phyloP scores from a whole-genome alignment of 2,797 vertebrate species.

The Eulemur albifrons region DNA sequence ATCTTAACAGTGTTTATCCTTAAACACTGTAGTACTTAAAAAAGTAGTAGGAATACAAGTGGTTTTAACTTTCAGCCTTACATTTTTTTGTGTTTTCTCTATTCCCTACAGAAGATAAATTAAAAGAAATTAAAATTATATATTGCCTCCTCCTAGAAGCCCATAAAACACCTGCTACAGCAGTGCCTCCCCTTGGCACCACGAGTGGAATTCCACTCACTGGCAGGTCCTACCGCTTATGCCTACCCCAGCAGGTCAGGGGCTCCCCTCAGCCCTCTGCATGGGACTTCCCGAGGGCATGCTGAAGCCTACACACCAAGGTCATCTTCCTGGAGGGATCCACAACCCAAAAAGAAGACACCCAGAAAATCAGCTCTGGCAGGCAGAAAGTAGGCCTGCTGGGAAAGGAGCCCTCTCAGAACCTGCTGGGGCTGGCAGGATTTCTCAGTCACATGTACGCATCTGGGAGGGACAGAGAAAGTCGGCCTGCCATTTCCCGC shows the following conservation, averaged over 20 bases:
- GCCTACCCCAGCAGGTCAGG: not conserved
- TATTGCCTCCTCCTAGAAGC: not conserved
- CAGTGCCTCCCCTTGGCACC: not conserved
- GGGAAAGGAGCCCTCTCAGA: not conserved
- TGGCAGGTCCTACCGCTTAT: not conserved
- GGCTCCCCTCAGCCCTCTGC: not conserved
- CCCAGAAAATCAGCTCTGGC: not conserved
- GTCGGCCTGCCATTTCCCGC: not conserved
- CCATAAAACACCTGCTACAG: not conserved
- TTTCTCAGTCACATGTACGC: not conserved
- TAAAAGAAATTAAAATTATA: not conserved
- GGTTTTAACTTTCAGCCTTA: not conserved
- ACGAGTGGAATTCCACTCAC: not conserved
- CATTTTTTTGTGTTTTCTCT: not conserved
- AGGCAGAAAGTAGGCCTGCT: not conserved
- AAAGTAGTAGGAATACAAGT: not conserved
- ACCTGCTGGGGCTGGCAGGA: not conserved
- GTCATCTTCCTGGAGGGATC: not conserved
- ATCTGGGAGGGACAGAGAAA: not conserved
- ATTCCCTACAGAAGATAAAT: not conserved
- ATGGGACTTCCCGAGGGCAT: accelerated
- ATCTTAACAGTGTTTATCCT: not conserved
- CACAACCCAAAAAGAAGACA: not conserved
- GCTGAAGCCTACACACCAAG: not conserved
- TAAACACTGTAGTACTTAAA: too few species aligned